phyloP scores from a whole-genome alignment of 2,113 vertebrate species.

The Scomber scombrus region DNA sequence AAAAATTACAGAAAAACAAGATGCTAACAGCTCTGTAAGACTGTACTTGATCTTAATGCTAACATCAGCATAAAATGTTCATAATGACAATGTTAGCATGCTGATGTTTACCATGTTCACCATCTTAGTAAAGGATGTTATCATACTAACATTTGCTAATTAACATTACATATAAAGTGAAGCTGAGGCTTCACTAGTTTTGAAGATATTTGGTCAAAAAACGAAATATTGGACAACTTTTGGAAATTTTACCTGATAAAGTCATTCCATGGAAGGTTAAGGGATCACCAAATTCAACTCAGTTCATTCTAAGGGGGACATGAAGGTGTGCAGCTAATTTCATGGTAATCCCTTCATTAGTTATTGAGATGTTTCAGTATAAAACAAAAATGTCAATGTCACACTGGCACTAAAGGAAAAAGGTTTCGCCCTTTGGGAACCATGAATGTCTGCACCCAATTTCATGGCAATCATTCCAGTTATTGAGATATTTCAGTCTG shows the following conservation, averaged over 20 bases:
- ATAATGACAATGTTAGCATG: no score
- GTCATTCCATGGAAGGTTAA: no score
- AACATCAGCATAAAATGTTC: no score
- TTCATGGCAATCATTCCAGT: not conserved
- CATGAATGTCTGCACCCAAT: conserved; percentile 8
- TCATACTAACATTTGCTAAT: not conserved
- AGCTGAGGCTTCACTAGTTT: no score
- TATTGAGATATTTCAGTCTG: not conserved
- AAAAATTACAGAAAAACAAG: not conserved
- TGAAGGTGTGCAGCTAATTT: not conserved
- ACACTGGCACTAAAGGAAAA: not conserved
- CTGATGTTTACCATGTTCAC: not conserved
- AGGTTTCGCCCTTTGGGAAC: not conserved
- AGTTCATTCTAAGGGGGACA: no score
- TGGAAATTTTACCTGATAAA: no score
- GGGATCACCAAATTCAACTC: not conserved
- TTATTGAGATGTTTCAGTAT: not conserved
- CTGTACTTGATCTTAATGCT: no score
- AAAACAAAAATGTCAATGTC: not conserved
- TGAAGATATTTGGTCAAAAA: no score
- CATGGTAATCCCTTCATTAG: not conserved
- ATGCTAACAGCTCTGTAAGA: not conserved
- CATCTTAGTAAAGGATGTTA: not conserved
- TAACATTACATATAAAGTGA: not conserved
- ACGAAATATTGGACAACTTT: no score